A percentile compares a stretch with the other conserved stretches of the same genome.
phyloP scores from a whole-genome alignment of 2,888 invertebrate species.

The Hylaea fasciaria region DNA sequence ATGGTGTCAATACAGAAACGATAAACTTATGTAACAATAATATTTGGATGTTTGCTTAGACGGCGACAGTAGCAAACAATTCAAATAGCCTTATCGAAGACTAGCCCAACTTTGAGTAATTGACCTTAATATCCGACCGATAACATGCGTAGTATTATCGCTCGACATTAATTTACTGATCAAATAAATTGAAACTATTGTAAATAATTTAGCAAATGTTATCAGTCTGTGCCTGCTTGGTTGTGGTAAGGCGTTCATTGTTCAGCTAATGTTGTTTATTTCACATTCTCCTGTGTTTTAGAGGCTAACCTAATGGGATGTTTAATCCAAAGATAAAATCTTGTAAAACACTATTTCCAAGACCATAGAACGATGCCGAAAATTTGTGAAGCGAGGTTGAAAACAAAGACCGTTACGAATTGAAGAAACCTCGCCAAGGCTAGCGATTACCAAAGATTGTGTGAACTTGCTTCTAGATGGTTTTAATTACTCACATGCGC shows the following conservation, averaged over 20 bases:
- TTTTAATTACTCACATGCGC: constrained; percentile 22
- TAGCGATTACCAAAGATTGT: constrained; percentile 41
- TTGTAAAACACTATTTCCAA: background rate
- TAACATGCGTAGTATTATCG: constrained; percentile 29
- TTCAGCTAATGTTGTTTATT: background rate
- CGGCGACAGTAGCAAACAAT: constrained; percentile 58
- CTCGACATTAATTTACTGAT: background rate
- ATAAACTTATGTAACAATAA: constrained; percentile 53
- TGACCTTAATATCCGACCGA: constrained; percentile 72
- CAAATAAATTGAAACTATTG: constrained; percentile 5
- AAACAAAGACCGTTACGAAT: constrained; percentile 45
- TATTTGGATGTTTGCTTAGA: constrained; percentile 56
- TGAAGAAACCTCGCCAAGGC: constrained; percentile 42
- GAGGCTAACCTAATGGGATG: background rate
- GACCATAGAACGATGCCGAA: constrained; percentile 11
- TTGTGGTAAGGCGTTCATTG: background rate
- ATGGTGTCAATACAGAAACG: constrained; percentile 50
- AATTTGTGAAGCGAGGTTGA: constrained; percentile 33
- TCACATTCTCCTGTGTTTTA: background rate
- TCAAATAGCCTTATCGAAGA: constrained; percentile 71
- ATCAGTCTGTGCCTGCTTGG: background rate
- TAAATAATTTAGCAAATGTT: background rate
- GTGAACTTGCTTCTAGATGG: constrained; percentile 38
- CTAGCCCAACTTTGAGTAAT: constrained; percentile 70
- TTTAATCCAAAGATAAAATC: constrained; percentile 11